Conservation (phyloP, 2,888 invertebrate genomes). For the Phania funesta region DNA sequence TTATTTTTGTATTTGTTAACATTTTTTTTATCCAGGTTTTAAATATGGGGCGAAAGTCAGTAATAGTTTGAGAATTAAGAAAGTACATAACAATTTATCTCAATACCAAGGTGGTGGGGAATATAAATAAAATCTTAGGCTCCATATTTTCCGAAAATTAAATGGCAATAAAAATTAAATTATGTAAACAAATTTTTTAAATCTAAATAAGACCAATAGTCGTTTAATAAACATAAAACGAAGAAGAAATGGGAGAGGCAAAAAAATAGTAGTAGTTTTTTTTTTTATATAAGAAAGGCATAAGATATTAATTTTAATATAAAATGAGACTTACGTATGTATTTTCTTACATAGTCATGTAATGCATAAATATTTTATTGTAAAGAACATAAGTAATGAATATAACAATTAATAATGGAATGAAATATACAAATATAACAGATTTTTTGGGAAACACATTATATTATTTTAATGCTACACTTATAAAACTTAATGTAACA, state of each 20-base stretch:
- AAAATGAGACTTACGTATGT: constrained; percentile 69
- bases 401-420: neutral
- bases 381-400: neutral
- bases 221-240: constrained; percentile 50
- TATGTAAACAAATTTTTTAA: neutral
- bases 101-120: neutral
- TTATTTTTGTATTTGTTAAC: no score
- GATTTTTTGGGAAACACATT: neutral
- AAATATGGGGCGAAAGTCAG: no score
- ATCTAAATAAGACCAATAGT: neutral
- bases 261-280: constrained; percentile 5
- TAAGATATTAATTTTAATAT: constrained; percentile 68
- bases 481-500: constrained; percentile 77
- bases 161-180: neutral
- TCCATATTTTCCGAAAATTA: neutral
- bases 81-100: no score
- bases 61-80: no score
- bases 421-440: neutral
- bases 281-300: constrained; percentile 54
- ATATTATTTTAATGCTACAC: constrained; percentile 10
- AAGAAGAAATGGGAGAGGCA: neutral
- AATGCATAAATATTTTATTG: neutral
- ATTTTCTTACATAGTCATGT: constrained; percentile 34
- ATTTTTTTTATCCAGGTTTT: no score
- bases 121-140: neutral